Evolutionary conservation across 2,113 vertebrate species (phyloP).

Genomic region (Cyrtonyx montezumae): DNA sequence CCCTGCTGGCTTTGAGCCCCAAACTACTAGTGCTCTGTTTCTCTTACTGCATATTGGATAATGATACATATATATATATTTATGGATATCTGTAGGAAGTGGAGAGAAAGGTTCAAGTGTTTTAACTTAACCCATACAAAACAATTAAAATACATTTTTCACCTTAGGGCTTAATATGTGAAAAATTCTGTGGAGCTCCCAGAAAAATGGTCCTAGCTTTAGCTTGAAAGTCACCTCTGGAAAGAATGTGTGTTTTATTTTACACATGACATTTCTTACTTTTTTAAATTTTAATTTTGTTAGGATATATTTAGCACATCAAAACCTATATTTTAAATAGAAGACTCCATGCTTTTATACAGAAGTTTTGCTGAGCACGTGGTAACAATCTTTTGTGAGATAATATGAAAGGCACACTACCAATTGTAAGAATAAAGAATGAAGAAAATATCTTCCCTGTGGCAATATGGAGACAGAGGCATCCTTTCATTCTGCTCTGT

Average conservation of each 20-base stretch:
- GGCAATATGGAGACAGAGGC: no score
- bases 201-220: slow-evolving; percentile 31
- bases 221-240: slow-evolving; percentile 42
- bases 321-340: neutral
- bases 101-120: slow-evolving; percentile 30
- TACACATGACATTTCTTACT: neutral
- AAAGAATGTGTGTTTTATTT: neutral
- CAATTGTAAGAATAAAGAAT: neutral
- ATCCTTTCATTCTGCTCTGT: neutral
- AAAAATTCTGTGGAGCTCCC: slow-evolving; percentile 4
- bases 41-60: neutral
- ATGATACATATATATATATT: slow-evolving; percentile 7
- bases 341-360: neutral
- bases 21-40: neutral
- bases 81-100: neutral
- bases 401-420: neutral
- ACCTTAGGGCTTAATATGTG: slow-evolving; percentile 14
- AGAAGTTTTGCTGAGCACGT: neutral
- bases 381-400: neutral
- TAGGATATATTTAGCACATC: neutral
- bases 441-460: neutral
- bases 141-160: slow-evolving; percentile 60
- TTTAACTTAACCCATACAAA: slow-evolving; percentile 35
- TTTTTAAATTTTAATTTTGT: neutral
- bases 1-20: neutral